Conservation (phyloP, 2,888 invertebrate species). For the Drosophila phalerata region DNA sequence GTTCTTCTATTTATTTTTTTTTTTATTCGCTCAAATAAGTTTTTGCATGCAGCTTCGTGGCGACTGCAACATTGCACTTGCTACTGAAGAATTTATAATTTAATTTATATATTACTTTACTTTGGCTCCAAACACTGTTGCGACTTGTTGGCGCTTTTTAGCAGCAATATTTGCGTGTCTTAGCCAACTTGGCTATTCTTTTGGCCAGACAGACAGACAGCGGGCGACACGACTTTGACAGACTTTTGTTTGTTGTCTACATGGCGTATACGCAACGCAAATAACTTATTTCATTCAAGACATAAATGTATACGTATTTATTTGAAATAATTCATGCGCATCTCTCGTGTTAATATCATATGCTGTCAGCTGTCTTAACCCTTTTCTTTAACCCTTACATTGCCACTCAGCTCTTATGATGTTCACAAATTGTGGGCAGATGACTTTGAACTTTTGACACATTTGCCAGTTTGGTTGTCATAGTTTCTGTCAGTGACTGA, state of each 20-base stretch:
- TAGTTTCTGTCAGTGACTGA: slow-evolving; percentile 42
- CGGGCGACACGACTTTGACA: slow-evolving; percentile 3
- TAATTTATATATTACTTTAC: slow-evolving; percentile 61
- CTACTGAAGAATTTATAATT: slow-evolving; percentile 61
- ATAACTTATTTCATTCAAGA: slow-evolving; percentile 5
- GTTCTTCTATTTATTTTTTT: slow-evolving; percentile 18
- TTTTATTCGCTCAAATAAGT: slow-evolving; percentile 21
- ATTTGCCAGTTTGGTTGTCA: slow-evolving; percentile 71
- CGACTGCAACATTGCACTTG: slow-evolving; percentile 36
- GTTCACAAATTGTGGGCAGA: slow-evolving; percentile 45
- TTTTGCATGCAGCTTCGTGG: slow-evolving; percentile 29
- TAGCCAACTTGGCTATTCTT: slow-evolving; percentile 13
- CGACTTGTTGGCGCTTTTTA: too few relatives aligned
- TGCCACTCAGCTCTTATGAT: slow-evolving; percentile 22
- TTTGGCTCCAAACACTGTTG: slow-evolving; percentile 41
- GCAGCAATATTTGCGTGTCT: slow-evolving; percentile 17
- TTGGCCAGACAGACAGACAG: slow-evolving; percentile 10
- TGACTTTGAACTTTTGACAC: slow-evolving; percentile 78
- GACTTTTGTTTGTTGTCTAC: slow-evolving; percentile 17
- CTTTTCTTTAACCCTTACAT: slow-evolving; percentile 40
- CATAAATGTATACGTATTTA: slow-evolving; percentile 18
- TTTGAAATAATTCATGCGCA: slow-evolving; percentile 68
- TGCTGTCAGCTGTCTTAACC: slow-evolving; percentile 55
- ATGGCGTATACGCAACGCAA: slow-evolving; percentile 41
- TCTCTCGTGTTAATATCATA: slow-evolving; percentile 59